Evolutionary conservation across 2,888 invertebrate genomes (phyloP).

Genomic region (Orgyia antiqua): DNA sequence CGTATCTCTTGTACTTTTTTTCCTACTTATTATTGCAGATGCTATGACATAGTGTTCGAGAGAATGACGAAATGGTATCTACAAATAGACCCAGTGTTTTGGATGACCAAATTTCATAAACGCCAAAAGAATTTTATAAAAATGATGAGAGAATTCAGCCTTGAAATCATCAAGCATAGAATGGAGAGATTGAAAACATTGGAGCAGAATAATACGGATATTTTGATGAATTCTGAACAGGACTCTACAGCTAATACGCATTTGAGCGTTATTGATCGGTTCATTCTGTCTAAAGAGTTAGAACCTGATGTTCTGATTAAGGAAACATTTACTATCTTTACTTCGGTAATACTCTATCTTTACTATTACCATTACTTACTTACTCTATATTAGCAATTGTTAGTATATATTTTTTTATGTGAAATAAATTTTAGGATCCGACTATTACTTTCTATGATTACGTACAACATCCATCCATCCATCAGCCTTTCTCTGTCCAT

Average conservation of each 20-base stretch:
- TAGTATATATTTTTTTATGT: too few species aligned
- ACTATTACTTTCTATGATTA: too few species aligned
- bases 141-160: slow-evolving; percentile 27
- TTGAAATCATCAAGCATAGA: slow-evolving; percentile 33
- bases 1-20: too few species aligned
- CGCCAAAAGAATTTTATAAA: slow-evolving; percentile 25
- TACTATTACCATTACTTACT: too few species aligned
- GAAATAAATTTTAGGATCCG: too few species aligned
- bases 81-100: slow-evolving; percentile 52
- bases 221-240: slow-evolving; percentile 34
- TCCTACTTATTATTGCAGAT: too few species aligned
- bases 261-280: slow-evolving; percentile 57
- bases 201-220: slow-evolving; percentile 18
- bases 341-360: too few species aligned
- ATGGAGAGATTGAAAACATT: slow-evolving; percentile 29
- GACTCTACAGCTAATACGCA: slow-evolving; percentile 38
- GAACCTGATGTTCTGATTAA: slow-evolving; percentile 33
- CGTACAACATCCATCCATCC: too few species aligned
- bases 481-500: too few species aligned
- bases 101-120: slow-evolving; percentile 31
- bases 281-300: slow-evolving; percentile 48
- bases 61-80: slow-evolving; percentile 65
- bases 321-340: slow-evolving; percentile 61
- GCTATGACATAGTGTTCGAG: slow-evolving; percentile 47
- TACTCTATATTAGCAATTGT: too few species aligned